Evolutionary conservation across 2,113 vertebrate species (phyloP).

Genomic region (Tautogolabrus adspersus): DNA sequence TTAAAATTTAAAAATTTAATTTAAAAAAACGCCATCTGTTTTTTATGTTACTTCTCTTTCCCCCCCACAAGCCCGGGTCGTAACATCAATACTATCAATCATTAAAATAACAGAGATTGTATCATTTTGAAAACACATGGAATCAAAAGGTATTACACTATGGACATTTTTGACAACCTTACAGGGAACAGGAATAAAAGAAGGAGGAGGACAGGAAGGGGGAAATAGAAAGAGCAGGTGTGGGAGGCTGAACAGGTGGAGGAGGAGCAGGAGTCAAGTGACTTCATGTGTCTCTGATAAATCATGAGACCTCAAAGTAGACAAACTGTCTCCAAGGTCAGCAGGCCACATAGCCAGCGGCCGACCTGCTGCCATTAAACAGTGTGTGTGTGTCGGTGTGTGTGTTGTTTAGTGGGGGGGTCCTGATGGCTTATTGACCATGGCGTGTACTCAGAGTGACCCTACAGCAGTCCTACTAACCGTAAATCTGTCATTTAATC

Average conservation of each 20-base stretch:
- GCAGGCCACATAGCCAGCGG: constrained; percentile 29
- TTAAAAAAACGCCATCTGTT: too few relatives aligned
- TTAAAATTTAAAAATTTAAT: too few relatives aligned
- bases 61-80: too few relatives aligned
- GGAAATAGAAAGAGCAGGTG: constrained; percentile 4
- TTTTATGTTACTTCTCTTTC: too few relatives aligned
- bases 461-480: neutral
- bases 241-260: constrained; percentile 4
- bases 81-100: too few relatives aligned
- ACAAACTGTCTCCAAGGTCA: constrained; percentile 41
- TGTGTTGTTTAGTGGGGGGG: neutral
- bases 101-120: too few relatives aligned
- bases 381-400: neutral
- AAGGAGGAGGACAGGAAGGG: neutral
- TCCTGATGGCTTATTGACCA: neutral
- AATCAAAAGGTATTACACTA: too few relatives aligned
- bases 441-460: neutral
- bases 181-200: neutral
- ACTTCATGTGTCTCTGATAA: constrained; percentile 46
- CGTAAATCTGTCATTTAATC: neutral
- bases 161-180: neutral
- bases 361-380: constrained; percentile 10
- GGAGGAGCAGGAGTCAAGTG: constrained; percentile 29
- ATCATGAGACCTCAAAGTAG: constrained; percentile 39
- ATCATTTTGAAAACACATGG: too few relatives aligned